A percentile compares a stretch with the other conserved stretches of the same genome.
Conservation (phyloP, 2,888 invertebrate genomes). For the Dryobota labecula region DNA sequence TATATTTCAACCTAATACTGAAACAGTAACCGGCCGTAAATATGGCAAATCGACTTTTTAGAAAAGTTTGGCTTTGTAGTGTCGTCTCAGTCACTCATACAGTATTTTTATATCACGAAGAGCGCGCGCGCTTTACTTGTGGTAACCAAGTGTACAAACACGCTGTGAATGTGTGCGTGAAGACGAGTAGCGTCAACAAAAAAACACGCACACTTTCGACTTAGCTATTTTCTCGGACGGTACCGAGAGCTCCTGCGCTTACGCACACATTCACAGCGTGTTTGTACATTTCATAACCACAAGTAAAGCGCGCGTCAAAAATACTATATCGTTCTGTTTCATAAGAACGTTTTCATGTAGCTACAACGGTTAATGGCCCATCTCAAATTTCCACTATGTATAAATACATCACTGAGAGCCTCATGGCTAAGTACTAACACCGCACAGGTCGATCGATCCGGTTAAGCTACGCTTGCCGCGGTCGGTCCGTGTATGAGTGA, state of each 20-base stretch:
- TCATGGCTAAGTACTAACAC: background rate
- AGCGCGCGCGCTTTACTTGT: background rate
- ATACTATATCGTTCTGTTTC: background rate
- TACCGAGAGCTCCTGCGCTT: no score
- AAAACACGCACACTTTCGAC: no score
- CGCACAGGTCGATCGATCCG: background rate
- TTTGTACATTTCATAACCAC: no score
- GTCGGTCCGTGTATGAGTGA: background rate
- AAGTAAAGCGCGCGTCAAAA: no score
- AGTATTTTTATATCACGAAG: no score
- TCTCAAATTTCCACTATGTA: background rate
- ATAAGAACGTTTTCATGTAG: background rate
- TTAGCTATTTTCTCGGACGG: no score
- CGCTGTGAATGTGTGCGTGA: no score
- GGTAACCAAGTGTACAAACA: background rate
- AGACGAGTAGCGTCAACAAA: no score
- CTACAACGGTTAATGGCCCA: background rate
- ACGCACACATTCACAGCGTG: no score
- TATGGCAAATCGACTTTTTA: background rate
- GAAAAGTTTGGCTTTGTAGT: no score
- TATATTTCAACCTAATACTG: background rate
- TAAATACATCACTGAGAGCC: background rate
- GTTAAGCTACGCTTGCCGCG: background rate
- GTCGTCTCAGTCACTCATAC: background rate
- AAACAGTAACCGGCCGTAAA: background rate